Conservation (phyloP, 1,140 invertebrate species). For the Neodiprion pinetum region DNA sequence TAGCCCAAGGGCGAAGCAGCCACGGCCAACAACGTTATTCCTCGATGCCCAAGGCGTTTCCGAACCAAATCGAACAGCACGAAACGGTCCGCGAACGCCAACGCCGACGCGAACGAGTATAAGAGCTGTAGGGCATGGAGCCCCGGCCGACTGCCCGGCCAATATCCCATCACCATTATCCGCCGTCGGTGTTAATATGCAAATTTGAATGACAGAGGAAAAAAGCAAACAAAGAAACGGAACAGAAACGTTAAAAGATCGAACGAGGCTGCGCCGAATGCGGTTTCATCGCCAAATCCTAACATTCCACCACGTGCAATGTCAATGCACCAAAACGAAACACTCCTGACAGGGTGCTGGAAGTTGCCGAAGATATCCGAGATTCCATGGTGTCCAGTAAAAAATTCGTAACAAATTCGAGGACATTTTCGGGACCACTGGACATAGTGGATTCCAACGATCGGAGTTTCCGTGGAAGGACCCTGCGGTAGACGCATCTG, state of each 20-base stretch:
- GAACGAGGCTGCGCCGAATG: neutral
- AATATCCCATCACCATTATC: neutral
- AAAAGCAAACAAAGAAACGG: neutral
- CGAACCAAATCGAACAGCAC: conserved; percentile 34
- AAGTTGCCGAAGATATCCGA: no score
- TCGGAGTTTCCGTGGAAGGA: no score
- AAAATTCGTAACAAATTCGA: no score
- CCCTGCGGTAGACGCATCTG: no score
- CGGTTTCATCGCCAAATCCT: no score
- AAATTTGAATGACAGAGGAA: neutral
- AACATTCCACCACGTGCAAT: no score
- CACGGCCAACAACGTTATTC: conserved; percentile 56
- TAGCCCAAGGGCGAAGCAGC: conserved; percentile 43
- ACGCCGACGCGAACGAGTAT: conserved; percentile 20
- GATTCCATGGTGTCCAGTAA: neutral
- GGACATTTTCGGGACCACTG: neutral
- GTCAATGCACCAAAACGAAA: no score
- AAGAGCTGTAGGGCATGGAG: conserved; percentile 6
- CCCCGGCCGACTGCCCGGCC: conserved; percentile 7
- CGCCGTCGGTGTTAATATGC: neutral
- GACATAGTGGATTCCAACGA: no score
- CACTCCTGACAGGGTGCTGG: neutral
- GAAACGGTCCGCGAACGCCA: conserved; percentile 46
- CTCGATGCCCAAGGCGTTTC: conserved; percentile 43
- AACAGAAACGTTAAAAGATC: neutral